Evolutionary conservation across 2,797 vertebrate genomes (phyloP), one percentile per base, ranked within the genome.

Genomic region (Ceryle rudis): DNA sequence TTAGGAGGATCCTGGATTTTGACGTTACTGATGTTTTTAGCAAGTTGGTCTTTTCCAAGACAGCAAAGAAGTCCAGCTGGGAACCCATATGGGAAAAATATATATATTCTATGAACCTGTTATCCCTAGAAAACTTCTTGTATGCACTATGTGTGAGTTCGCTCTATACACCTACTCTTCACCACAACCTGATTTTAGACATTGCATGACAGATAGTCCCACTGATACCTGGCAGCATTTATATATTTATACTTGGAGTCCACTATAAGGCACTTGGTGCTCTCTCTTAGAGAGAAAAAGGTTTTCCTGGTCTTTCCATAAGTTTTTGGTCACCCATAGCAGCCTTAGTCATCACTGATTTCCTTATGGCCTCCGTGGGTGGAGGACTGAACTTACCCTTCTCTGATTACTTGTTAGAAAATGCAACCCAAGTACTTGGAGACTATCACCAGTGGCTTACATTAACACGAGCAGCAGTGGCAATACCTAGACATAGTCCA

Each of bases 21-120:
- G 70, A 94, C 84, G 23, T 69, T 81, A 89, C 44, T 88, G 80
- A 78, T 95, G 90, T 37, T 93, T 95, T 91, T 95, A 95, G 69
- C 71, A 92, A 96, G 87, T 57, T 93, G 89, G 55, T 96, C 35
- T 94, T 88, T 96, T 96, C 74, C 81, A 85, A 96, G 60, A 62
- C 5, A 8, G 74, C 16, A 52, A 87, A 69, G 44, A 95, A 95
- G 86, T 95, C 96, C 94, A 97, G 91, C 95, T 97, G 96, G 91
- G 62, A 96, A 91, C 71, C 77, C 94, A 95, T 95, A 97, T 94
- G 95, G 95, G 77, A 83, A 96, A 89, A 67, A 93, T 41, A 95
- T 62, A 95, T 91, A 90, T 94, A 90, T 94, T 92, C 95, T 52
- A 78, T 94, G 92, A 94, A 95, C 90, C 86, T 93, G 80, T 95